Conservation (phyloP, 2,113 vertebrate genomes). For the Girardinichthys multiradiatus region DNA sequence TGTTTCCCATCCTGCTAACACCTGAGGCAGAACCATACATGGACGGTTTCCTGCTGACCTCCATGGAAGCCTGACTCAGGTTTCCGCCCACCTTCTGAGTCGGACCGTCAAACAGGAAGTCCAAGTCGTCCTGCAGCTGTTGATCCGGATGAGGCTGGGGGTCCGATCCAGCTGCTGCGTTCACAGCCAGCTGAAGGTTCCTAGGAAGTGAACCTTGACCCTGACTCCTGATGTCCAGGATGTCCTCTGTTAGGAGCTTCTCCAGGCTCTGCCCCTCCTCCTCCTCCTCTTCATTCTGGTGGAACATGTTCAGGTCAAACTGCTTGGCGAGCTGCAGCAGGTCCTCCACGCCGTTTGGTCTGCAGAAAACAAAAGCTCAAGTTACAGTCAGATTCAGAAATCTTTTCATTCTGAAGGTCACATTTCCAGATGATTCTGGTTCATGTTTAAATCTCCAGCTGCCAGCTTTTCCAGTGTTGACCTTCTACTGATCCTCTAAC, state of each 20-base stretch:
- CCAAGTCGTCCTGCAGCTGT: constrained; percentile 81
- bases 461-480: too few species aligned
- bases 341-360: constrained; percentile 83
- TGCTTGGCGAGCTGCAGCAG: constrained; percentile 90
- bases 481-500: too few species aligned
- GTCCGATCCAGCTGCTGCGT: accelerated
- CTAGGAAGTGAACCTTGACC: neutral
- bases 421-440: too few species aligned
- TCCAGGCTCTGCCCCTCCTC: constrained; percentile 36
- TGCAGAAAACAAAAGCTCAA: constrained; percentile 17
- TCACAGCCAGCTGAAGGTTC: neutral
- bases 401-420: too few species aligned
- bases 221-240: neutral
- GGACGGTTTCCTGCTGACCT: neutral
- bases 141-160: constrained; percentile 31
- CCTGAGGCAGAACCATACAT: neutral
- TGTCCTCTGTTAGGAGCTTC: constrained; percentile 13
- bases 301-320: constrained; percentile 91
- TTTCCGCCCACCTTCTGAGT: constrained; percentile 83
- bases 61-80: constrained; percentile 76
- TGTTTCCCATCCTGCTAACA: accelerated
- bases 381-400: neutral
- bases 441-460: too few species aligned
- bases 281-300: constrained; percentile 70
- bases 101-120: constrained; percentile 87